Base-by-base conservation (phyloP, 2,888 invertebrate genomes). In the Drosophila neotestacea region DNA sequence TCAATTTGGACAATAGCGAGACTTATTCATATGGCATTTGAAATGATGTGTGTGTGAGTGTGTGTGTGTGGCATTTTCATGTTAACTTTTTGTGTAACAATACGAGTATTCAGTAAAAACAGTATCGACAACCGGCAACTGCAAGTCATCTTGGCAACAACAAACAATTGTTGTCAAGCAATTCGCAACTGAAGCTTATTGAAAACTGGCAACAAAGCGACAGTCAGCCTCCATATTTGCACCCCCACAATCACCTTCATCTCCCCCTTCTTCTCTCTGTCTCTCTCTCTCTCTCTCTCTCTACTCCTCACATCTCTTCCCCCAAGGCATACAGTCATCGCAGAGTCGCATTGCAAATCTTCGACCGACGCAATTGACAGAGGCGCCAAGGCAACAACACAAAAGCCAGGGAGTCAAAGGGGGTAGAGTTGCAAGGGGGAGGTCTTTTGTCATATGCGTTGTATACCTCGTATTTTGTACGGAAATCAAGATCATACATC, bases 401-500 rank as follows among this genome's bases (percentile, higher is more conserved):
- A 79, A 66, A 69, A 16, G 55, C 62, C 11, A 72, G 44, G 38
- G 16, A 10, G 44, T 7, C 4, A 16, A 38, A 10, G 22, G 46
- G 10, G 28, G 4, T 9, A 38, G 16, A 27, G 10, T 13, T 47
- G 34, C 16, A 16, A 6, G 11, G 41, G 41, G 30, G 46, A 48
- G 64, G 54, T 54, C 81, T 86, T 82, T 88, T 85, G 81, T 85
- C 71, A 54, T 67, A 54, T 41, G 58, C 60, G 66, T 79, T 73
- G 68, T 71, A 70, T 65, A 64, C 30, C 30, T 61, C 27, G 59
- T 32, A 59, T n/a, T 42, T 55, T 62, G 61, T 74, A 47, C 69
- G 66, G 81, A 77, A 85, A 85, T 83, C 86, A 78, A 89, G 88
- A 88, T 84, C 87, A 77, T 85, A 74, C 89, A 87, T 89, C 89